These are phyloP conservation scores for Panonychus citri DNA, from an alignment of 1,140 invertebrate genomes.

Conservation along the genomic window DNA sequence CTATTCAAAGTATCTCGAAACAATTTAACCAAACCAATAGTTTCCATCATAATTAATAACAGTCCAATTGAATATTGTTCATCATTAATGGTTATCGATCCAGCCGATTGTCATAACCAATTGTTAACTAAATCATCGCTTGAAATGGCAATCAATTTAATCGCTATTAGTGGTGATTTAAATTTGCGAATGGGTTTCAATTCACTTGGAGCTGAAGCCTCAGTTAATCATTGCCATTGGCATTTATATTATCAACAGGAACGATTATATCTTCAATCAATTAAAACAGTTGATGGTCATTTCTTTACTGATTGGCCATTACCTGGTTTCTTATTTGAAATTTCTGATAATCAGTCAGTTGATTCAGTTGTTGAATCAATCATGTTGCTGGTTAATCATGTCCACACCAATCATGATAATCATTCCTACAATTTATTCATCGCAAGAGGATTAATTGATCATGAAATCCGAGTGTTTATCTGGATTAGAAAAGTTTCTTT, in stretches of 20 bases:
- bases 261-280: slow-evolving; percentile 18
- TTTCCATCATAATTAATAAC: slow-evolving; percentile 21
- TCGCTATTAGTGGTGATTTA: slow-evolving; percentile 7
- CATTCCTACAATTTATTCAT: slow-evolving; percentile 17
- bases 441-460: slow-evolving; percentile 4
- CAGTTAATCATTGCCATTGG: slow-evolving; percentile 25
- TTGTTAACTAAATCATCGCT: slow-evolving; percentile 11
- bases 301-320: slow-evolving; percentile 9
- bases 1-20: slow-evolving; percentile 16
- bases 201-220: slow-evolving; percentile 25
- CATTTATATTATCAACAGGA: slow-evolving; percentile 24
- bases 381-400: neutral
- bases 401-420: slow-evolving; percentile 6
- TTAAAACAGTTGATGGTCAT: neutral
- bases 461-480: slow-evolving; percentile 11
- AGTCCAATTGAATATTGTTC: slow-evolving; percentile 24
- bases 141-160: slow-evolving; percentile 7
- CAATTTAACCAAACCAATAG: neutral
- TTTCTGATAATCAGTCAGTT: neutral
- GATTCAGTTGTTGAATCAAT: slow-evolving; percentile 4
- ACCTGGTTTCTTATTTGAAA: slow-evolving; percentile 11
- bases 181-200: slow-evolving; percentile 24
- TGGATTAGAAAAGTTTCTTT: slow-evolving; percentile 11
- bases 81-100: slow-evolving; percentile 21
- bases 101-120: slow-evolving; percentile 19